Evolutionary conservation across 92 coral and sea anemone species (phyloP).

Genomic region (Zoanthus gigantus): DNA sequence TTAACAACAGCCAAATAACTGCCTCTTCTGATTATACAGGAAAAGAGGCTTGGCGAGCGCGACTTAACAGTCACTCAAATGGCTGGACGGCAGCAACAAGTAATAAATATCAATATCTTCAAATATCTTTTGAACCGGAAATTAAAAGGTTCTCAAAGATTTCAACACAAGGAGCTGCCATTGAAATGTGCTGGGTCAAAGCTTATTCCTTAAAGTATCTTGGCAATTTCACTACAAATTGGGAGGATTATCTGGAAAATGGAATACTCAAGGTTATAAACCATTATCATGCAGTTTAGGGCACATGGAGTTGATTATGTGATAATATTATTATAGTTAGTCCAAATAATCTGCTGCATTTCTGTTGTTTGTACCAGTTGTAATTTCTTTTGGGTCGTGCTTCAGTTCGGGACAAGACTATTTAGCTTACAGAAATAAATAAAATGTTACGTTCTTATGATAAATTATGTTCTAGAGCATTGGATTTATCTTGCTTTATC

Average conservation of each 20-base stretch:
- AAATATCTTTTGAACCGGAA: constrained; percentile 17
- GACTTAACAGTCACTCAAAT: constrained; percentile 4
- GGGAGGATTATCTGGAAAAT: background rate
- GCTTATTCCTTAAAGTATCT: constrained; percentile 15
- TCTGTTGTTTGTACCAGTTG: too few relatives aligned
- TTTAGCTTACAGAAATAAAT: too few relatives aligned
- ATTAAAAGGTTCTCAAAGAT: background rate
- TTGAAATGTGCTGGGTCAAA: constrained; percentile 1
- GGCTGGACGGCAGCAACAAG: constrained; percentile 41
- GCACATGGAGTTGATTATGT: too few relatives aligned
- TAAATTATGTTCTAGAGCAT: too few relatives aligned
- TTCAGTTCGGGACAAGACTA: too few relatives aligned
- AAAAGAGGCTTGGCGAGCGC: constrained; percentile 22
- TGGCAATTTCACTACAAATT: background rate
- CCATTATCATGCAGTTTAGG: too few relatives aligned
- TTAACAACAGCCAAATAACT: constrained; percentile 11
- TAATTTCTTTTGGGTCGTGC: too few relatives aligned
- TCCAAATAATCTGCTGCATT: too few relatives aligned
- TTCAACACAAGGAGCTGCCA: constrained; percentile 21
- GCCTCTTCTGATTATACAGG: constrained; percentile 17
- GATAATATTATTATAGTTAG: too few relatives aligned
- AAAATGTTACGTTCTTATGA: too few relatives aligned
- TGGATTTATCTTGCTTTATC: too few relatives aligned
- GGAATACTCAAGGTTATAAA: background rate
- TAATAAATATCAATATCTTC: background rate